Evolutionary conservation across 1,140 invertebrate species (phyloP).

Genomic region (Melitaea cinxia): DNA sequence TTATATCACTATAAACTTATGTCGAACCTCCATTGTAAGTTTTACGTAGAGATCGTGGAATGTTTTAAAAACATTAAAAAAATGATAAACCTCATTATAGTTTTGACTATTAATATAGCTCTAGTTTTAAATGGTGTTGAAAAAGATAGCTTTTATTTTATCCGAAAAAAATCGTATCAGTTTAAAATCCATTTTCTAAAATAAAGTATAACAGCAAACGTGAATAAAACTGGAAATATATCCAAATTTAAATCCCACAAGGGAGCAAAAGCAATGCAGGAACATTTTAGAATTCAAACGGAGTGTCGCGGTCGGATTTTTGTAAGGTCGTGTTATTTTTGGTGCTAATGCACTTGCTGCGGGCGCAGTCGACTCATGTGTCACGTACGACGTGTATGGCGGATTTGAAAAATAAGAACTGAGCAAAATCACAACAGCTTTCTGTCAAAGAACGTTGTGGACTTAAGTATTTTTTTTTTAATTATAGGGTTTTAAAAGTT

Average conservation of each 20-base stretch:
- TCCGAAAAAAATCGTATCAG: background rate
- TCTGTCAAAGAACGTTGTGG: background rate
- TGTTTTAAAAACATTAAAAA: no score
- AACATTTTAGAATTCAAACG: slow-evolving; percentile 23
- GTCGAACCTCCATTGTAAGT: no score
- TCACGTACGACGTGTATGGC: background rate
- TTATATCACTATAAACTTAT: background rate
- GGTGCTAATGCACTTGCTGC: slow-evolving; percentile 24
- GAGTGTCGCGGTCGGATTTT: slow-evolving; percentile 25
- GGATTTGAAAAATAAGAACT: slow-evolving; percentile 10
- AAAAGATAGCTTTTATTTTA: no score
- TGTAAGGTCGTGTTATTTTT: slow-evolving; percentile 26
- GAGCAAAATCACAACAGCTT: background rate
- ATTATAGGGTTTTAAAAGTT: background rate
- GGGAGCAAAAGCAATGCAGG: slow-evolving; percentile 11
- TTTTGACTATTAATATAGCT: no score
- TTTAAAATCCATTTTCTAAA: background rate
- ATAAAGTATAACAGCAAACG: background rate
- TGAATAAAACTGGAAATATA: background rate
- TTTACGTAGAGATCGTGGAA: no score
- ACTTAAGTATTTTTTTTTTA: background rate
- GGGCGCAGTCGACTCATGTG: background rate
- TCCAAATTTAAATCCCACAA: slow-evolving; percentile 6
- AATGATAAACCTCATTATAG: no score
- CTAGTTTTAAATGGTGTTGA: no score